These are phyloP conservation scores for Erithacus rubecula DNA, from an alignment of 2,797 vertebrate species.

Conservation along the genomic window DNA sequence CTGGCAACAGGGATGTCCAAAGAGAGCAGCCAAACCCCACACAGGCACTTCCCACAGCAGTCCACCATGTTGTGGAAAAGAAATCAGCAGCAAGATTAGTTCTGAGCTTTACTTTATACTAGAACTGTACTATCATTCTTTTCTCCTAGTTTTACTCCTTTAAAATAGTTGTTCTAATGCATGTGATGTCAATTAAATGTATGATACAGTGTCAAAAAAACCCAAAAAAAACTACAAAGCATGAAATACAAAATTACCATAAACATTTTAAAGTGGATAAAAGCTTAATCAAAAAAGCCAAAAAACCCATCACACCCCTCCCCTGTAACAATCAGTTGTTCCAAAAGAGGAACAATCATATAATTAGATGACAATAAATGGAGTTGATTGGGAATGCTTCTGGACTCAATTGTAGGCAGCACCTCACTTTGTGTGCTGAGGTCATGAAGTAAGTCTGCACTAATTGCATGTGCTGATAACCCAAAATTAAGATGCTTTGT, in stretches of 20 bases:
- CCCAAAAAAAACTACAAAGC: too few species aligned
- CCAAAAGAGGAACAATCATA: not conserved
- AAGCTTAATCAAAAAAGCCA: not conserved
- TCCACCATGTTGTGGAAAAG: not conserved
- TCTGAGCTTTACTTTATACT: not conserved
- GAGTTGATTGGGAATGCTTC: not conserved
- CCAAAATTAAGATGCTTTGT: not conserved
- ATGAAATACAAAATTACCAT: too few species aligned
- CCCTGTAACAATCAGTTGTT: not conserved
- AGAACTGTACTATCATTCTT: not conserved
- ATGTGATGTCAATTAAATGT: not conserved
- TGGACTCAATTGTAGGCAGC: not conserved
- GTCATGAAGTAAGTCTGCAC: not conserved
- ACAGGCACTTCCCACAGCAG: not conserved
- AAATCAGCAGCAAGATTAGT: not conserved
- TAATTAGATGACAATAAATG: not conserved
- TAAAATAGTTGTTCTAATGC: not conserved
- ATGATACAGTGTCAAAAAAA: not conserved
- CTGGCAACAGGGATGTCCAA: not conserved
- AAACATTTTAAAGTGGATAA: not conserved
- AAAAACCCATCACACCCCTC: accelerated
- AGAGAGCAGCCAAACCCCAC: not conserved
- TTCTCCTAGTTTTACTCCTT: not conserved
- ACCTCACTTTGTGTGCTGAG: not conserved
- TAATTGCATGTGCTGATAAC: not conserved